A percentile compares a stretch with the other conserved stretches of the same genome.
Conservation (phyloP, 2,797 vertebrate species). For the Cephalopachus bancanus region DNA sequence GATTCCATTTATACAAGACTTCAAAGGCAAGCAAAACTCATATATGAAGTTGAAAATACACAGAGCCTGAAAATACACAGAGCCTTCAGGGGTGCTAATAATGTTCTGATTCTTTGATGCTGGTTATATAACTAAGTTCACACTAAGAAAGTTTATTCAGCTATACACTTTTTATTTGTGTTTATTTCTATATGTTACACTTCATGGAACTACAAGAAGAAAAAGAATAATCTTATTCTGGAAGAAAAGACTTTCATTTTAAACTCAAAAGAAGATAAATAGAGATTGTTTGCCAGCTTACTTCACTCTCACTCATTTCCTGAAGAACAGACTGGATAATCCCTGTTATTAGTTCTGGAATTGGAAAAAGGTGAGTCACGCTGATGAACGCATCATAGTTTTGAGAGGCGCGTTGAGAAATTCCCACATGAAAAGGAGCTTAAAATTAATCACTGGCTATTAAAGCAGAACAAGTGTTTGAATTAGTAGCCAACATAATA, state of each 20-base stretch:
- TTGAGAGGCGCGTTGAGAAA: constrained; percentile 48
- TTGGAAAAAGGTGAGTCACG: constrained; percentile 57
- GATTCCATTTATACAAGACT: not conserved
- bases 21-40: not conserved
- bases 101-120: not conserved
- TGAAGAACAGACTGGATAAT: not conserved
- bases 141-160: not conserved
- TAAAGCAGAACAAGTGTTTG: constrained; percentile 17
- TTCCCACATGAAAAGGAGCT: constrained; percentile 60
- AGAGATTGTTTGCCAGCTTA: not conserved
- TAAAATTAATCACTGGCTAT: constrained; percentile 62
- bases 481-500: constrained; percentile 64
- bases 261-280: not conserved
- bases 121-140: rapidly evolving
- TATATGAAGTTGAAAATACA: not conserved
- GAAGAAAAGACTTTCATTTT: not conserved
- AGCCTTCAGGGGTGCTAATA: rapidly evolving
- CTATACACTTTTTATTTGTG: rapidly evolving
- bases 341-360: not conserved
- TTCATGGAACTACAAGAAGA: no score
- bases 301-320: constrained; percentile 19
- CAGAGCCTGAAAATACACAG: not conserved
- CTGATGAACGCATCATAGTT: rapidly evolving
- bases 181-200: not conserved
- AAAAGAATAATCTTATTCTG: not conserved